Evolutionary conservation across 2,888 invertebrate genomes (phyloP).

Genomic region (Acronicta alni): DNA sequence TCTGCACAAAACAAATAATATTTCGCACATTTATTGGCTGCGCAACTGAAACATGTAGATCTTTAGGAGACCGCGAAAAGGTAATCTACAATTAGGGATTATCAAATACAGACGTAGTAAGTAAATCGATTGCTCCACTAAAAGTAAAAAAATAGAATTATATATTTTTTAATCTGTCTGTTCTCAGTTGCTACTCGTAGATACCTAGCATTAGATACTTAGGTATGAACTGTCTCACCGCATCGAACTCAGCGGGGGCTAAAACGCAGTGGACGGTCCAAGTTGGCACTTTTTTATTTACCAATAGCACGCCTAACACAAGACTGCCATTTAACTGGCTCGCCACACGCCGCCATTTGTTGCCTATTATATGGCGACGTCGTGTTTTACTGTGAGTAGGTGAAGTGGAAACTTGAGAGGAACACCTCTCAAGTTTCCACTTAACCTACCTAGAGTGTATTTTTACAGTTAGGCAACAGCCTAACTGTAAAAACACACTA

Average conservation of each 20-base stretch:
- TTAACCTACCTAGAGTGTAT: conserved; percentile 36
- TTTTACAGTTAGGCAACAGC: too few species aligned
- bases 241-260: conserved; percentile 40
- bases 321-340: conserved; percentile 75
- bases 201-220: conserved; percentile 22
- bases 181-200: background rate
- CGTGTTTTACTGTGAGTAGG: conserved; percentile 36
- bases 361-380: conserved; percentile 45
- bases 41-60: too few species aligned
- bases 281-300: conserved; percentile 64
- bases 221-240: conserved; percentile 38
- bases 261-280: conserved; percentile 27
- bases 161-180: background rate
- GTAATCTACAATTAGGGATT: too few species aligned
- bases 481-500: too few species aligned
- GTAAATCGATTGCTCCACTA: too few species aligned
- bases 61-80: too few species aligned
- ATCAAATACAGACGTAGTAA: too few species aligned
- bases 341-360: conserved; percentile 66
- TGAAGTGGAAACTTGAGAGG: conserved; percentile 24
- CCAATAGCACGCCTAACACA: conserved; percentile 63
- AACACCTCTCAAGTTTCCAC: conserved; percentile 22
- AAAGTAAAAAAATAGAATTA: too few species aligned
- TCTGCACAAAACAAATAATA: too few species aligned
- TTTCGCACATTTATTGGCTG: too few species aligned